These are phyloP conservation scores for Eupithecia exiguata DNA, from an alignment of 2,888 invertebrate species.

Conservation along the genomic window DNA sequence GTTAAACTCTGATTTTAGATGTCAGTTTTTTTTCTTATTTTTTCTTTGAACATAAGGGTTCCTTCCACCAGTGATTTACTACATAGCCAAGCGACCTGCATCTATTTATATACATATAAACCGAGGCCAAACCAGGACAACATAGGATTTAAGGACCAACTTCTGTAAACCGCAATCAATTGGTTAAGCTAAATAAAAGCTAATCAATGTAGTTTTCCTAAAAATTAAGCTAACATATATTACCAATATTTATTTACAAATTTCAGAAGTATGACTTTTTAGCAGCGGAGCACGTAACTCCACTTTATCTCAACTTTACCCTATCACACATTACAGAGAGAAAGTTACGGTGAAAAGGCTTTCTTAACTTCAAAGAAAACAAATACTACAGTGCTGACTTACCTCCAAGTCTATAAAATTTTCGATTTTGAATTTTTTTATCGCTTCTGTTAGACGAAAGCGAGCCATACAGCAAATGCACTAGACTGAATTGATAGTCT, in stretches of 20 bases:
- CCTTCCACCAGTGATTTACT: not conserved
- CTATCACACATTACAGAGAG: not conserved
- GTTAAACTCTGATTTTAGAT: not conserved
- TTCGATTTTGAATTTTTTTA: conserved; percentile 5
- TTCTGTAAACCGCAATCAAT: not conserved
- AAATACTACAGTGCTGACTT: not conserved
- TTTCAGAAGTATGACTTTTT: not conserved
- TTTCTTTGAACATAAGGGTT: not conserved
- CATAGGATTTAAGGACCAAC: not conserved
- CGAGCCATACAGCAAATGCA: conserved; percentile 26
- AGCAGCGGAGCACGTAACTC: too few species aligned
- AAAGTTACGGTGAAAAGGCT: not conserved
- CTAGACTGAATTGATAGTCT: conserved; percentile 34
- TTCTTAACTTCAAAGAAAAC: not conserved
- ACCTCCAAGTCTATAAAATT: not conserved
- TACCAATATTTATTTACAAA: not conserved
- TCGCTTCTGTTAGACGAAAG: conserved; percentile 11
- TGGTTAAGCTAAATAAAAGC: not conserved
- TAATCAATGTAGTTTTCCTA: not conserved
- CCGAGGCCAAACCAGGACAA: not conserved
- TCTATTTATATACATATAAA: not conserved
- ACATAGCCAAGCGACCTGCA: not conserved
- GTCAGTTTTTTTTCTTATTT: not conserved
- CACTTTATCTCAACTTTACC: too few species aligned
- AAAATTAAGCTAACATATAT: not conserved